These are phyloP conservation scores for Panagrolaimus sp. DNA, from an alignment of 1,140 invertebrate genomes.

Conservation along the genomic window DNA sequence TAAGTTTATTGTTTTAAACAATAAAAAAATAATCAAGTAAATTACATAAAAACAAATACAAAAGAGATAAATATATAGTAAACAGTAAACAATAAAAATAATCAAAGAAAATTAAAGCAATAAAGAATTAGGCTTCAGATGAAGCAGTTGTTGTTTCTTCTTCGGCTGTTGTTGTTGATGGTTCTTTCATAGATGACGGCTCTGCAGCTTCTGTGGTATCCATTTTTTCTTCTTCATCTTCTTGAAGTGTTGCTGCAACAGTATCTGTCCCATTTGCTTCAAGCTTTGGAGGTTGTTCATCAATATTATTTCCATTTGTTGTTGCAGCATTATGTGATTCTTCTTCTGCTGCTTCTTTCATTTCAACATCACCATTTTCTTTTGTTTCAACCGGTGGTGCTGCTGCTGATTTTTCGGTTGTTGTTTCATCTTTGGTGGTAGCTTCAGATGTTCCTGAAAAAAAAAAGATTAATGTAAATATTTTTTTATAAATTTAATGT, in stretches of 20 bases:
- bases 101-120: too few relatives aligned
- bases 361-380: slow-evolving; percentile 4
- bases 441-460: background rate
- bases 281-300: background rate
- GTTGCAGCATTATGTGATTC: too few relatives aligned
- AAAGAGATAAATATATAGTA: too few relatives aligned
- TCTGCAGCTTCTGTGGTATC: too few relatives aligned
- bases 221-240: too few relatives aligned
- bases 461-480: background rate
- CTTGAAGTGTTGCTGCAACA: background rate
- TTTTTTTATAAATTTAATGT: slow-evolving; percentile 3
- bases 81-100: too few relatives aligned
- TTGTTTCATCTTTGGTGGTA: background rate
- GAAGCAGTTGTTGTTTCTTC: too few relatives aligned
- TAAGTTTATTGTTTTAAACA: too few relatives aligned
- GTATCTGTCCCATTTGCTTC: background rate
- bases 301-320: background rate
- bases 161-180: background rate
- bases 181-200: background rate
- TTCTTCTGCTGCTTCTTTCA: too few relatives aligned
- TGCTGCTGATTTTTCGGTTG: background rate
- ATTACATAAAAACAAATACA: too few relatives aligned
- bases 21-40: too few relatives aligned
- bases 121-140: too few relatives aligned
- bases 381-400: background rate